These are phyloP conservation scores for Botia kubotai DNA, from an alignment of 2,797 vertebrate species.

Conservation along the genomic window DNA sequence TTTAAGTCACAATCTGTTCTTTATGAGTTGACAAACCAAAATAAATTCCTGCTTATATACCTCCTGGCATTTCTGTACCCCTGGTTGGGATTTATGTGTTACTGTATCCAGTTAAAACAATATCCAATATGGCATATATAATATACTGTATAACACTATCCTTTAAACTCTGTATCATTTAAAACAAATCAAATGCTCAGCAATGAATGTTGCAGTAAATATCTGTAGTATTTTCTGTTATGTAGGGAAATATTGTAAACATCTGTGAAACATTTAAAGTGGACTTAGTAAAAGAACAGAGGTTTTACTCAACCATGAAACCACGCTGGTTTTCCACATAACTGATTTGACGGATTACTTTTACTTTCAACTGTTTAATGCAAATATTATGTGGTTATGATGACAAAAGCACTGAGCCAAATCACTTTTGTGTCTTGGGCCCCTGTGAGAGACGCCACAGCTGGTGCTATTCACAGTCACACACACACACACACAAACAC, in stretches of 20 bases:
- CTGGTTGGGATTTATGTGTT: too few species aligned
- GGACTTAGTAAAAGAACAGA: background rate
- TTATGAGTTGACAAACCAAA: background rate
- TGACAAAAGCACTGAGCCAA: conserved; percentile 35
- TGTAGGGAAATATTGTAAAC: background rate
- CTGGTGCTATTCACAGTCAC: conserved; percentile 47
- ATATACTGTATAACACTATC: background rate
- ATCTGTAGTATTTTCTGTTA: background rate
- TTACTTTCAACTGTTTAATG: conserved; percentile 11
- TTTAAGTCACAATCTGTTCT: too few species aligned
- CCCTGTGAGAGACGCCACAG: conserved; percentile 35
- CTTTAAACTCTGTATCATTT: background rate
- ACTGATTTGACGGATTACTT: background rate
- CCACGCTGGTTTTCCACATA: background rate
- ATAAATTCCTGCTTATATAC: background rate
- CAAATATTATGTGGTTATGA: conserved; percentile 22
- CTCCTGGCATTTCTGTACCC: too few species aligned
- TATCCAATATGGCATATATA: too few species aligned
- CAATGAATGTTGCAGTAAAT: background rate
- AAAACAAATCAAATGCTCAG: background rate
- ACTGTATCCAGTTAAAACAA: too few species aligned
- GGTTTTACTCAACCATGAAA: background rate
- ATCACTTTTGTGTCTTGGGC: conserved; percentile 38
- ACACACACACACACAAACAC: conserved; percentile 17
- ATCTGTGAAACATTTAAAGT: background rate